Conservation (phyloP, 2,113 vertebrate species). For the Micromys minutus region DNA sequence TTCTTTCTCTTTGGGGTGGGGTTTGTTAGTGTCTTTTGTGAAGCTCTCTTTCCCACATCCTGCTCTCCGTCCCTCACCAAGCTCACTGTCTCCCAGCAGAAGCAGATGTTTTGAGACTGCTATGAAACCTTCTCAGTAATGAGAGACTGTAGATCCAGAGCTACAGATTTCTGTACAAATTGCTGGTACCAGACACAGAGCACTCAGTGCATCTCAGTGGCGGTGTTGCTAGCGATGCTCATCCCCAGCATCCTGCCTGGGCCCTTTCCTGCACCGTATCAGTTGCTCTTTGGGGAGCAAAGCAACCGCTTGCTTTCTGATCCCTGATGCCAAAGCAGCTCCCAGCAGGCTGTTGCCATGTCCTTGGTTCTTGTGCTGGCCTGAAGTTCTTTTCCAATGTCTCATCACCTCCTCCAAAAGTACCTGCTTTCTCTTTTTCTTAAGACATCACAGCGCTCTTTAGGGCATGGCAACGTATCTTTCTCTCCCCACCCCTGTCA, state of each 20-base stretch:
- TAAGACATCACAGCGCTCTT: not conserved
- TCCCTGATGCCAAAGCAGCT: no score
- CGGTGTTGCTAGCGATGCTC: no score
- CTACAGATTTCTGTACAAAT: not conserved
- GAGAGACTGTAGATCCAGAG: not conserved
- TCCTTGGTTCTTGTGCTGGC: not conserved
- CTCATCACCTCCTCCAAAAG: not conserved
- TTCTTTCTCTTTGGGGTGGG: not conserved
- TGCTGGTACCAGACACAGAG: not conserved
- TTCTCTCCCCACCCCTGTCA: not conserved
- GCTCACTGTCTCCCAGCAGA: not conserved
- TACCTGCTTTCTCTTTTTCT: not conserved
- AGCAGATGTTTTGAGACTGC: not conserved
- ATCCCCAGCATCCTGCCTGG: not conserved
- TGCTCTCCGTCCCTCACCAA: not conserved
- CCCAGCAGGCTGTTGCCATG: not conserved
- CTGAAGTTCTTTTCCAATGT: not conserved
- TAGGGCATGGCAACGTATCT: not conserved
- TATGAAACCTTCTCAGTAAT: not conserved
- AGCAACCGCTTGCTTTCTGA: not conserved
- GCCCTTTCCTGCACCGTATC: no score
- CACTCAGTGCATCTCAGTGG: not conserved
- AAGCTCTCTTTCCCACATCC: not conserved
- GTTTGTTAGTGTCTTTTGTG: not conserved
- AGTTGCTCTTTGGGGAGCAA: not conserved